These are phyloP conservation scores for Coelopa frigida DNA, from an alignment of 1,140 invertebrate genomes.

Conservation along the genomic window DNA sequence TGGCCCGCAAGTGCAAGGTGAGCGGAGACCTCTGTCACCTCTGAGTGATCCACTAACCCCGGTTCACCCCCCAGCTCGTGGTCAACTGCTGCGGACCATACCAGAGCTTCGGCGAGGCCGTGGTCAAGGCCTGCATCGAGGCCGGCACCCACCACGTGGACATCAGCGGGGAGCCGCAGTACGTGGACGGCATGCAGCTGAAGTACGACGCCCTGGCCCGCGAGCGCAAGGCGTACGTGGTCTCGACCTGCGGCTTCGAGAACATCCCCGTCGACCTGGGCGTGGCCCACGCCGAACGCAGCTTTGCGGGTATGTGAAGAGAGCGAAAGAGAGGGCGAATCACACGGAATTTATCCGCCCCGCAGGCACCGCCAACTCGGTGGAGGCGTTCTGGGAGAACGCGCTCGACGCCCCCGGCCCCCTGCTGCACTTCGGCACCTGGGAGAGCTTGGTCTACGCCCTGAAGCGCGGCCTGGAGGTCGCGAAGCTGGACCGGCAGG, in stretches of 20 bases:
- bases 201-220: conserved; percentile 66
- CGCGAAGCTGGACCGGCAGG: conserved; percentile 50
- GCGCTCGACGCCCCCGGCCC: conserved; percentile 29
- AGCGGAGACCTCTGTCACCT: background rate
- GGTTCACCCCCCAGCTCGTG: conserved; percentile 46
- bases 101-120: conserved; percentile 74
- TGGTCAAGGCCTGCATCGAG: conserved; percentile 80
- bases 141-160: conserved; percentile 76
- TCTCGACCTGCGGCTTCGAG: conserved; percentile 84
- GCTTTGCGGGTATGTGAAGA: conserved; percentile 54
- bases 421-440: conserved; percentile 64
- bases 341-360: background rate
- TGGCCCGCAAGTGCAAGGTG: conserved; percentile 54
- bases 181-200: conserved; percentile 73
- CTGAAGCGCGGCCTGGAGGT: conserved; percentile 53
- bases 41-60: background rate
- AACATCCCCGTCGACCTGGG: conserved; percentile 79
- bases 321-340: background rate
- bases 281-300: conserved; percentile 57
- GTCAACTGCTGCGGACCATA: conserved; percentile 86
- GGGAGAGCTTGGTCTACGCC: conserved; percentile 69
- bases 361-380: conserved; percentile 59
- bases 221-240: conserved; percentile 66
- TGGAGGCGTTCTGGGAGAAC: conserved; percentile 59
- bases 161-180: conserved; percentile 82